Percentiles rank a stretch among this genome's conserved stretches.
Evolutionary conservation across 2,888 invertebrate species (phyloP).

Genomic region (Griposia aprilina): DNA sequence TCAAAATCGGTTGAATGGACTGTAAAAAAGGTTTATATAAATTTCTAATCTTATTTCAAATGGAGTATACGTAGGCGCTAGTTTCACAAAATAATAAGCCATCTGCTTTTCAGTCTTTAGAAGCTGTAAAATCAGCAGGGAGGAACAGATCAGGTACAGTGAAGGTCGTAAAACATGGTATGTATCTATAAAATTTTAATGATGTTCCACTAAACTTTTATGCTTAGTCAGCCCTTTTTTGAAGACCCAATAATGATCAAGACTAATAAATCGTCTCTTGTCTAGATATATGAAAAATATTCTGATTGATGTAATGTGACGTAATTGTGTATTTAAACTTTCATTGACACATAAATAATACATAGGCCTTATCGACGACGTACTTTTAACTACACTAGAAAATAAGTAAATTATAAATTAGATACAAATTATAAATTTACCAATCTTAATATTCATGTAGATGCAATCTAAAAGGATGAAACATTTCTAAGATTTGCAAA

Average conservation of each 20-base stretch:
- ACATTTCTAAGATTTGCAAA: constrained; percentile 31
- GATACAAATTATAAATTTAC: not conserved
- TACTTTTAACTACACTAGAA: not conserved
- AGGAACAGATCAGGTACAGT: constrained; percentile 29
- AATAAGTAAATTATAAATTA: not conserved
- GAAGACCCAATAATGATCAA: not conserved
- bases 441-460: constrained; percentile 25
- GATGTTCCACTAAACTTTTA: constrained; percentile 2
- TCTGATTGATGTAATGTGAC: not conserved
- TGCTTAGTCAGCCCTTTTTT: not conserved
- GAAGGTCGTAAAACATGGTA: constrained; percentile 30
- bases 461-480: constrained; percentile 28
- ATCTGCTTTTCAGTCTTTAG: constrained; percentile 15
- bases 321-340: not conserved
- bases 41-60: too few species aligned
- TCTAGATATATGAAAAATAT: not conserved
- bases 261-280: not conserved
- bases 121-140: constrained; percentile 32
- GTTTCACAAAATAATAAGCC: not conserved
- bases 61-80: not conserved
- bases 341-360: not conserved
- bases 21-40: too few species aligned
- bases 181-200: constrained; percentile 2
- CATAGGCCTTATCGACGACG: not conserved
- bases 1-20: too few species aligned